phyloP scores from a whole-genome alignment of 2,888 invertebrate genomes.

The Idaea dimidiata region DNA sequence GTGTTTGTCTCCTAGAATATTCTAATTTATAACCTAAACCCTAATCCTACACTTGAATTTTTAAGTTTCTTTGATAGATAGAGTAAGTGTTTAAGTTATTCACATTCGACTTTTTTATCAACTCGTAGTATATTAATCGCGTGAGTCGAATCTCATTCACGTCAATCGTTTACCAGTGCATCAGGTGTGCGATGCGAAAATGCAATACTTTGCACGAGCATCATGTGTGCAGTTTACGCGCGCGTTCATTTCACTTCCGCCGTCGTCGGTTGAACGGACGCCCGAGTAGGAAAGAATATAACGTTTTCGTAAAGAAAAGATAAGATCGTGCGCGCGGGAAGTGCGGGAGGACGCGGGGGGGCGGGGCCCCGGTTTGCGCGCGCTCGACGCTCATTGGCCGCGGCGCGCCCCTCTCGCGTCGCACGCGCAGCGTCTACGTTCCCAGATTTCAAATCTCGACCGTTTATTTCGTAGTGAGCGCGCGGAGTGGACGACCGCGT shows the following conservation, averaged over 20 bases:
- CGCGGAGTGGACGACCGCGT: slow-evolving; percentile 58
- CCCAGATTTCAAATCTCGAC: slow-evolving; percentile 80
- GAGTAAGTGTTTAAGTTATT: not conserved
- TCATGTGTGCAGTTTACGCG: slow-evolving; percentile 65
- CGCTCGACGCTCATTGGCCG: slow-evolving; percentile 59
- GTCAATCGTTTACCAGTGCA: slow-evolving; percentile 24
- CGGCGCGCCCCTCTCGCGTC: slow-evolving; percentile 51
- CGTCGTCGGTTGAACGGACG: slow-evolving; percentile 72
- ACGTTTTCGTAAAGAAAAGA: slow-evolving; percentile 72
- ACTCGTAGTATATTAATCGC: slow-evolving; percentile 14
- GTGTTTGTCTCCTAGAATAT: slow-evolving; percentile 6
- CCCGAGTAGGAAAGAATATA: slow-evolving; percentile 73
- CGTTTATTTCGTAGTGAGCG: slow-evolving; percentile 78
- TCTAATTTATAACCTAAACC: not conserved
- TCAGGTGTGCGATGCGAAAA: slow-evolving; percentile 27
- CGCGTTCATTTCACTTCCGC: slow-evolving; percentile 77
- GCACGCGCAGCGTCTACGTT: slow-evolving; percentile 76
- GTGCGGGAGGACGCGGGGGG: slow-evolving; percentile 17
- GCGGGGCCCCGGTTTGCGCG: slow-evolving; percentile 57
- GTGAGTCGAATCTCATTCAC: slow-evolving; percentile 33
- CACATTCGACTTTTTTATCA: not conserved
- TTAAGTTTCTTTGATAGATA: not conserved
- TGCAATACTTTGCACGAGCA: slow-evolving; percentile 32
- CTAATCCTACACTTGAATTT: too few relatives aligned
- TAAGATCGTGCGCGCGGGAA: slow-evolving; percentile 51